Base-by-base conservation (phyloP, 2,113 vertebrate genomes). In the Cynopterus brachyotis region DNA sequence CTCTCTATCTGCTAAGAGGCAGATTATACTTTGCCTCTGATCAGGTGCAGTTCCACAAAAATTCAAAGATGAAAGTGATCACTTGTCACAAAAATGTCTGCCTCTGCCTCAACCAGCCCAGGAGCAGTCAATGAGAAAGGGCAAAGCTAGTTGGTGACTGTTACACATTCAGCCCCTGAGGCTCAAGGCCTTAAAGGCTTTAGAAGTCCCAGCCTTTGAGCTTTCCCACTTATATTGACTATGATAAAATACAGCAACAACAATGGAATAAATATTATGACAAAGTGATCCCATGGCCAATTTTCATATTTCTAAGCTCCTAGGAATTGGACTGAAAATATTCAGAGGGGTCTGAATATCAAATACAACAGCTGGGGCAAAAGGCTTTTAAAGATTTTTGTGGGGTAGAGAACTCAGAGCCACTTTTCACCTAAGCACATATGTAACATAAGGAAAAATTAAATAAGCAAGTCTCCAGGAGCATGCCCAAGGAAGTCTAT, bases 221-320 rank as follows among this genome's bases (percentile, higher is more conserved):
- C 5, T 92, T 95, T 93, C 17, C 72, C 6, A 60, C n/a, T 94
- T 80, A 72, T 11, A 82, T 6, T 50, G 35, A 94, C 32, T 89
- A 90, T 76, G 10, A 62, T 79, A 92, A 96, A 95, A 86, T 53
- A 94, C 10, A 24, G 55, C 30, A 84, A 89, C 15, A 89, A 85
- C 6, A 10, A 53, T 24, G 20, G 45, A 90, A 76, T 26, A 5
- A 45, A 30, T 47, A 79, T 50, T 76, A 72, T 67, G 17, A 81
- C 47, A 83, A 82, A 75, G 32, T 42, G 67, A 90, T 82, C 32
- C 28, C 10, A 32, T 32, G 7, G 24, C 37, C 26, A 60, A 22
- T 93, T 90, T 86, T 86, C 67, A 50, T 75, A 20, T 66, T 81
- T 81, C 45, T 40, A 95, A 89, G 22, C 32, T 35, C 67, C 11